Percentiles rank a stretch among this genome's conserved stretches.
These are phyloP conservation scores for Coregonus clupeaformis DNA, from an alignment of 2,113 vertebrate genomes.

Conservation along the genomic window DNA sequence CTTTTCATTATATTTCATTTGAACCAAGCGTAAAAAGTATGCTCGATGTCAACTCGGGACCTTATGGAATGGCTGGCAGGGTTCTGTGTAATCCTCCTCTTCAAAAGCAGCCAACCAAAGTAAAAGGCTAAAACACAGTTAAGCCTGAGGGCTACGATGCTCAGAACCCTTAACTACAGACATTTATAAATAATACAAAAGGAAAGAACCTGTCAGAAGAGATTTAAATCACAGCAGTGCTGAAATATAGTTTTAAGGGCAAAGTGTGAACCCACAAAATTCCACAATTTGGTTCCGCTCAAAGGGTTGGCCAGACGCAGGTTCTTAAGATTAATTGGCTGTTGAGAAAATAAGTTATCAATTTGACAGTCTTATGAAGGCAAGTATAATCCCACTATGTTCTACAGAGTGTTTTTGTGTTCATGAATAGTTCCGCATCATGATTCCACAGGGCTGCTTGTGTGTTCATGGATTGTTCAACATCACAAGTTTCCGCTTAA, in stretches of 20 bases:
- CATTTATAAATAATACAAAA: conserved; percentile 73
- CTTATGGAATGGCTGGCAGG: conserved; percentile 40
- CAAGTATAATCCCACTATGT: conserved; percentile 53
- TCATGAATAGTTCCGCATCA: conserved; percentile 53
- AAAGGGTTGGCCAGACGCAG: conserved; percentile 10
- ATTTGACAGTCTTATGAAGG: conserved; percentile 27
- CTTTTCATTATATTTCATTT: too few species aligned
- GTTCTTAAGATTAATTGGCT: background rate
- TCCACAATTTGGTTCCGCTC: conserved; percentile 30
- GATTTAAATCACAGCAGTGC: conserved; percentile 52
- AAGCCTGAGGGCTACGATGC: conserved; percentile 51
- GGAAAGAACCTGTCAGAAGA: conserved; percentile 62
- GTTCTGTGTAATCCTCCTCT: conserved; percentile 30
- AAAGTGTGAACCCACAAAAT: conserved; percentile 40
- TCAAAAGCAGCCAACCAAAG: conserved; percentile 38
- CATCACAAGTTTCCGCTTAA: conserved; percentile 45
- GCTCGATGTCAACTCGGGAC: conserved; percentile 49
- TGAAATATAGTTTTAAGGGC: conserved; percentile 51
- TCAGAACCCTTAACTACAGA: conserved; percentile 60
- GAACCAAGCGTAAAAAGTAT: conserved; percentile 25
- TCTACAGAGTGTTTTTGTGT: conserved; percentile 33
- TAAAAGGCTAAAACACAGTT: conserved; percentile 43
- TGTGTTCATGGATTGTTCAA: conserved; percentile 56
- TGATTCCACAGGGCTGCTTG: conserved; percentile 7
- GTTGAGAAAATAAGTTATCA: conserved; percentile 23